Conservation (phyloP, 2,888 invertebrate genomes). For the Merodon equestris region DNA sequence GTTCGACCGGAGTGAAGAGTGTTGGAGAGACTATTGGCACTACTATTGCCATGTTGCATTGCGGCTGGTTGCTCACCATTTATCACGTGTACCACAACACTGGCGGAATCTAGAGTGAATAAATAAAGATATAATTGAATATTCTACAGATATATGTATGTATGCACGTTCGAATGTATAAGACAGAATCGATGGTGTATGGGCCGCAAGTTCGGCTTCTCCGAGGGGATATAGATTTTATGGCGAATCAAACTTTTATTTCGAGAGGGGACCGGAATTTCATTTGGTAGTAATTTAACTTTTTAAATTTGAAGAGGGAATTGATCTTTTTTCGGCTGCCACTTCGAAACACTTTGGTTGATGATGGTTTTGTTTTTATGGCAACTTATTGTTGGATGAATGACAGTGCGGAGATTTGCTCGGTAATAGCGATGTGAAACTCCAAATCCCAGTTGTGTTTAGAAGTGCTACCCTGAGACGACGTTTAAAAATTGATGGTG, state of each 20-base stretch:
- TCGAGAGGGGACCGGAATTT: not conserved
- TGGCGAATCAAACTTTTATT: not conserved
- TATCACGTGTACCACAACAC: slow-evolving; percentile 87
- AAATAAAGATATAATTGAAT: too few species aligned
- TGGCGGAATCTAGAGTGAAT: slow-evolving; percentile 84
- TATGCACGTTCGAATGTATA: too few species aligned
- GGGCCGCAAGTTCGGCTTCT: too few species aligned
- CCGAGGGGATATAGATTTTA: slow-evolving; percentile 5
- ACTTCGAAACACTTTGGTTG: too few species aligned
- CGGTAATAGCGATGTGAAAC: not conserved
- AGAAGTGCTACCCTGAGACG: not conserved
- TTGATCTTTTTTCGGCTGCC: not conserved
- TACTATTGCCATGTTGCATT: slow-evolving; percentile 78
- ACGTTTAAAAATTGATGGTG: slow-evolving; percentile 30
- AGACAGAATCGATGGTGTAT: too few species aligned
- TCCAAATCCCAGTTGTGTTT: slow-evolving; percentile 28
- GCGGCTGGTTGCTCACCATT: slow-evolving; percentile 84
- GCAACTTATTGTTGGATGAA: slow-evolving; percentile 11
- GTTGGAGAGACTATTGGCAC: slow-evolving; percentile 69
- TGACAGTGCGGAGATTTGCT: not conserved
- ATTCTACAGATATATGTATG: too few species aligned
- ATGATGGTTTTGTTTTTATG: not conserved
- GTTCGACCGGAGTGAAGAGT: slow-evolving; percentile 62
- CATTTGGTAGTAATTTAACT: slow-evolving; percentile 26
- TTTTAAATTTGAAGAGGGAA: slow-evolving; percentile 23